These are phyloP conservation scores for Arvicola amphibius DNA, from an alignment of 2,797 vertebrate genomes.

Conservation along the genomic window DNA sequence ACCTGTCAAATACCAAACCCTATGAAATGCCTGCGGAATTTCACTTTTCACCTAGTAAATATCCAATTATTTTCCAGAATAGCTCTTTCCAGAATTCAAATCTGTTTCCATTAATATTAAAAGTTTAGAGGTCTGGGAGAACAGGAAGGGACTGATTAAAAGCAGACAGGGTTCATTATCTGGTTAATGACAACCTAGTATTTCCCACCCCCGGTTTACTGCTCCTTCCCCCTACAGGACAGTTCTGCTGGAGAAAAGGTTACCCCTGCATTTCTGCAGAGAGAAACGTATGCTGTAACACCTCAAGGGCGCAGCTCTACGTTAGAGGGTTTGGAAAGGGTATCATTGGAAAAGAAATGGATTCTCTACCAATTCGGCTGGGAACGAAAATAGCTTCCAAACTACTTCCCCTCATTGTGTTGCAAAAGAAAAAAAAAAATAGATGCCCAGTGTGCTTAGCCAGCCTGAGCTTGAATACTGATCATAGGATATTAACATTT, in stretches of 20 bases:
- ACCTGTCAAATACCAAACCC: conserved; percentile 88
- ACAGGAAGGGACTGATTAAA: conserved; percentile 90
- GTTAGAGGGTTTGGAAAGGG: conserved; percentile 25
- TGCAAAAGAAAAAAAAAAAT: neutral
- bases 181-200: conserved; percentile 87
- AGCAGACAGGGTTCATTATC: conserved; percentile 89
- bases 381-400: conserved; percentile 30
- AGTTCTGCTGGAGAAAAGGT: conserved; percentile 83
- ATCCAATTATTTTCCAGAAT: conserved; percentile 87
- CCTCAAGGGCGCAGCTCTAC: conserved; percentile 79
- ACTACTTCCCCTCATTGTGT: conserved; percentile 9
- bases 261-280: conserved; percentile 83
- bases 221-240: neutral
- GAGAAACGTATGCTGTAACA: conserved; percentile 82
- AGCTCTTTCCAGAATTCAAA: conserved; percentile 88
- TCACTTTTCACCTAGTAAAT: conserved; percentile 91
- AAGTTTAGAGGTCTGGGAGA: conserved; percentile 86
- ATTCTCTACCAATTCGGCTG: conserved; percentile 77
- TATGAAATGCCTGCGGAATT: conserved; percentile 87
- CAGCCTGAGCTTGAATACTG: neutral
- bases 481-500: neutral
- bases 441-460: neutral
- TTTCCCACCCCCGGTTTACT: conserved; percentile 75
- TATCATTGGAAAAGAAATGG: conserved; percentile 77
- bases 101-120: conserved; percentile 90